Evolutionary conservation across 1,140 invertebrate species (phyloP).

Genomic region (Musca vetustissima): DNA sequence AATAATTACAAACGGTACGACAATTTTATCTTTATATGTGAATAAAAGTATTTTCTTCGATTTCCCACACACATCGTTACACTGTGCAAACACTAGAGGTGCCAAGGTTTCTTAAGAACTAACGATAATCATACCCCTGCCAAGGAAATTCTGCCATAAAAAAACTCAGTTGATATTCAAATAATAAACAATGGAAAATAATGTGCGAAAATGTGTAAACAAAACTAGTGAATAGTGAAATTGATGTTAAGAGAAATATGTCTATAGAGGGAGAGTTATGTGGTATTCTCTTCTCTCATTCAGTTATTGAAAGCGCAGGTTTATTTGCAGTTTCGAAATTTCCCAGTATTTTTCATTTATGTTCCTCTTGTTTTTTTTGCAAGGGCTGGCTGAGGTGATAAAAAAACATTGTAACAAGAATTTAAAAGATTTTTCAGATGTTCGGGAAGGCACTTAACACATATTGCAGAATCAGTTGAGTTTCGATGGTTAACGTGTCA

Average conservation of each 20-base stretch:
- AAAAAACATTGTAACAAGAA: not conserved
- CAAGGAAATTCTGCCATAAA: too few relatives aligned
- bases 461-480: constrained; percentile 22
- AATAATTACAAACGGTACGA: too few relatives aligned
- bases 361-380: not conserved
- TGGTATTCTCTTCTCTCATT: not conserved
- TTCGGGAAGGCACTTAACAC: constrained; percentile 16
- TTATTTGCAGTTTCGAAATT: not conserved
- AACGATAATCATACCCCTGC: too few relatives aligned
- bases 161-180: too few relatives aligned
- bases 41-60: too few relatives aligned
- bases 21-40: too few relatives aligned
- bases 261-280: not conserved
- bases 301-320: not conserved
- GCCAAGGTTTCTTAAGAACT: too few relatives aligned
- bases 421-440: constrained; percentile 12
- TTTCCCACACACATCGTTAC: too few relatives aligned
- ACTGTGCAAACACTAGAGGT: too few relatives aligned
- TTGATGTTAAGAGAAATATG: not conserved
- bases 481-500: constrained; percentile 18
- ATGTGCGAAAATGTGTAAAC: not conserved
- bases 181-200: not conserved
- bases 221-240: not conserved
- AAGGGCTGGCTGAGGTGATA: not conserved
- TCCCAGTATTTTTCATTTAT: constrained; percentile 7